phyloP scores from a whole-genome alignment of 2,113 vertebrate species.

The Sinocyclocheilus rhinocerous region DNA sequence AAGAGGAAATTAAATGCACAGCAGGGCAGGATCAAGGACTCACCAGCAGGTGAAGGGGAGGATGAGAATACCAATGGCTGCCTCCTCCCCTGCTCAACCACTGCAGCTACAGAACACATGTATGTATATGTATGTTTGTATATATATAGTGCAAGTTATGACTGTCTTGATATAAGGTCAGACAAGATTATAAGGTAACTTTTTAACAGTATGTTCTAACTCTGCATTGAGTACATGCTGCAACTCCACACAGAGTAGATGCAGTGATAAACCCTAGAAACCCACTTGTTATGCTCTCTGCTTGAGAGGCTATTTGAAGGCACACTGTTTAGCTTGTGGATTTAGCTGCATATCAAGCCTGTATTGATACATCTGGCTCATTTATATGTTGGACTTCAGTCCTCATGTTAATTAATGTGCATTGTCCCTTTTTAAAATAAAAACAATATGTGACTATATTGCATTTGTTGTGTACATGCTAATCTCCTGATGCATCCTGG shows the following conservation, averaged over 20 bases:
- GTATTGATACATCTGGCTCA: no score
- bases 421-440: no score
- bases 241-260: slow-evolving; percentile 28
- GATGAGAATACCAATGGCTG: slow-evolving; percentile 52
- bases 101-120: slow-evolving; percentile 13
- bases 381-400: no score
- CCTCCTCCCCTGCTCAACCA: slow-evolving; percentile 32
- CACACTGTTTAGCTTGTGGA: slow-evolving; percentile 31
- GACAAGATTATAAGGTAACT: background rate
- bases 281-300: slow-evolving; percentile 28
- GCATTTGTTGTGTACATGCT: no score
- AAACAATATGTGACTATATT: no score
- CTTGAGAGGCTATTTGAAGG: slow-evolving; percentile 31
- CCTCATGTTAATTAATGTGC: no score
- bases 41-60: slow-evolving; percentile 56
- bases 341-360: background rate
- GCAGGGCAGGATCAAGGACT: slow-evolving; percentile 68
- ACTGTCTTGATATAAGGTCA: background rate
- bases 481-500: no score
- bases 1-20: slow-evolving; percentile 69
- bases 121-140: background rate
- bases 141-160: background rate
- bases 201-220: background rate
- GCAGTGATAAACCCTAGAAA: slow-evolving; percentile 23
- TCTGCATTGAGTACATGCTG: background rate